Base-by-base conservation (phyloP, 2,113 vertebrate species). In the Larimichthys polyactis region DNA sequence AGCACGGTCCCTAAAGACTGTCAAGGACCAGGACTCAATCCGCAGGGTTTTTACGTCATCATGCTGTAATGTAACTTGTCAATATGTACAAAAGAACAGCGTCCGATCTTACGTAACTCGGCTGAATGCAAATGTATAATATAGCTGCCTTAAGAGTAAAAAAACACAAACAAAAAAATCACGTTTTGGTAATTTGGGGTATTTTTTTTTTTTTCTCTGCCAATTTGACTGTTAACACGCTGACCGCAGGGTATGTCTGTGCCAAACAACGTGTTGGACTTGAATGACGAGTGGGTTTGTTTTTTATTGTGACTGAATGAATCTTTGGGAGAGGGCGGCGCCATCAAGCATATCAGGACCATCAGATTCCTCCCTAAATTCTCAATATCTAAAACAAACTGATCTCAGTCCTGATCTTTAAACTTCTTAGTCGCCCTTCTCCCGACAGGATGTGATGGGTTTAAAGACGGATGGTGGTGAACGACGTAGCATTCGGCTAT, bases 81-180 rank as follows among this genome's bases (percentile, higher is more conserved):
- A 9, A 81, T 73, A 75, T 87, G 78, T 89, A 89, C 36, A 75
- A 75, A 83, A 62, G 24, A 68, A 66, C 40, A 11, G 62, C 46
- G 20, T 81, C 59, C 0, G 44, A 79, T 58, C 71, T 54, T 40
- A n/a, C 60, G 63, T 29, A n/a, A 80, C 44, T 59, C 29, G 20
- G 66, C 57, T 52, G 49, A 86, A 89, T 83, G 84, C 57, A 68
- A 40, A 83, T 60, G 78, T 86, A 76, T 78, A n/a, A 83, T 29
- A 73, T 12, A 44, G 69, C 87, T 89, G 91, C 91, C 92, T 93
- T 91, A 92, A 87, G 74, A 78, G 68, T 81, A 29, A 29, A 29
- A n/a, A n/a, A 29, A 29, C 24, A 29, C 3, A 29, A 29, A 29
- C 29, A 55, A 70, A 9, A 52, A 67, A 20, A 5, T n/a, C n/a